phyloP scores from a whole-genome alignment of 2,888 invertebrate genomes.

The Julus scanicus region DNA sequence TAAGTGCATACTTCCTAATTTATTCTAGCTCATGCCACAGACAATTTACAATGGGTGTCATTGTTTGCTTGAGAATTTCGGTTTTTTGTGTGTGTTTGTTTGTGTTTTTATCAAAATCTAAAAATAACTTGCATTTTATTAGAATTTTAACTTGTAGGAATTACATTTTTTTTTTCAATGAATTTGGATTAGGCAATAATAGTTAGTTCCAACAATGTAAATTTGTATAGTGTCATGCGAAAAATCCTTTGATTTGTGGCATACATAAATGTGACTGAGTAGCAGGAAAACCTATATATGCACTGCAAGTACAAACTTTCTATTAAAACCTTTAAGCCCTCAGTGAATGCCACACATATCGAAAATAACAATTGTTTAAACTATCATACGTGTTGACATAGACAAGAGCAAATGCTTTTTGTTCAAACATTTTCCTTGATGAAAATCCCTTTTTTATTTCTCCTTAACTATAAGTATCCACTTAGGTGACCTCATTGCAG shows the following conservation, averaged over 20 bases:
- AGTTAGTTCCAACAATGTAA: neutral
- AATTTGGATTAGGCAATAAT: neutral
- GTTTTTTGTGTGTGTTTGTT: neutral
- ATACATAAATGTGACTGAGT: neutral
- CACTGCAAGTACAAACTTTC: too few species aligned
- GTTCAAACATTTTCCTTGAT: neutral
- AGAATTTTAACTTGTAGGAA: neutral
- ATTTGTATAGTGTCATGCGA: neutral
- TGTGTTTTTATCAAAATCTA: neutral
- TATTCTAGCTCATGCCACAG: neutral
- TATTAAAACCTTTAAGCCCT: too few species aligned
- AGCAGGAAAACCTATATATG: neutral
- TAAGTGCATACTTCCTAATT: neutral
- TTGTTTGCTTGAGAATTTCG: constrained; percentile 12
- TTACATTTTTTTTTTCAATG: neutral
- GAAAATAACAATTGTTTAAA: too few species aligned
- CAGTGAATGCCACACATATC: neutral
- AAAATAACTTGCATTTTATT: neutral
- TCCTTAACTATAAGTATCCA: neutral
- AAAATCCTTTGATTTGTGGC: neutral
- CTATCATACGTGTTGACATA: neutral
- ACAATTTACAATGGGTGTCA: neutral
- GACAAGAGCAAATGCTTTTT: neutral
- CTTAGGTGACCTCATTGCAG: neutral
- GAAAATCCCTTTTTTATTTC: neutral